Base-by-base conservation (phyloP, 1,140 invertebrate genomes). In the Gryon sp. region DNA sequence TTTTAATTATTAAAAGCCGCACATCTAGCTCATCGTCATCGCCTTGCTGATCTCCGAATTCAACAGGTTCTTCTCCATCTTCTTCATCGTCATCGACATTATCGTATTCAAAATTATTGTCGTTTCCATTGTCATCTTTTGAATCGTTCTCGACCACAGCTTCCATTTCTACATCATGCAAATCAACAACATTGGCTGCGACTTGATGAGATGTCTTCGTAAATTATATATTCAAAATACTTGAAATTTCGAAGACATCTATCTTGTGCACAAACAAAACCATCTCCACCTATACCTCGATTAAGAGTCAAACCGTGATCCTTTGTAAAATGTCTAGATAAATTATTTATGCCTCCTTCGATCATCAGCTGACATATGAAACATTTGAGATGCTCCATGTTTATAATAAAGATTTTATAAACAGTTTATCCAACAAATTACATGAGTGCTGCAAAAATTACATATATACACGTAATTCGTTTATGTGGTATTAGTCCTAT, bases 381-480 rank as follows among this genome's bases (percentile, higher is more conserved):
- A 46, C 65, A 69, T 46, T 32, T 69, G 9, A 59, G 43, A 6
- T 18, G 14, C 14, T 69, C 26, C 50, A 69, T 69, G 15, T 32
- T 46, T 9, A 4, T 30, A 14, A 30, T 1, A 46, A 34, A 34
- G 4, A 24, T 24, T 4, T 4, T n/a, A n/a, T n/a, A n/a, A n/a
- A n/a, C n/a, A n/a, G n/a, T n/a, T n/a, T n/a, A n/a, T n/a, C n/a
- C n/a, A n/a, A n/a, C n/a, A n/a, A n/a, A n/a, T n/a, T n/a, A n/a
- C n/a, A n/a, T n/a, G n/a, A n/a, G n/a, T n/a, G n/a, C n/a, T n/a
- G n/a, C n/a, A n/a, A n/a, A n/a, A n/a, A n/a, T n/a, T n/a, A n/a
- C n/a, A n/a, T n/a, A n/a, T n/a, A n/a, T n/a, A n/a, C n/a, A n/a
- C n/a, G n/a, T n/a, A n/a, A n/a, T n/a, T n/a, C n/a, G n/a, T n/a